Base-by-base conservation (phyloP, 2,888 invertebrate species). In the Stegana nigrithorax region DNA sequence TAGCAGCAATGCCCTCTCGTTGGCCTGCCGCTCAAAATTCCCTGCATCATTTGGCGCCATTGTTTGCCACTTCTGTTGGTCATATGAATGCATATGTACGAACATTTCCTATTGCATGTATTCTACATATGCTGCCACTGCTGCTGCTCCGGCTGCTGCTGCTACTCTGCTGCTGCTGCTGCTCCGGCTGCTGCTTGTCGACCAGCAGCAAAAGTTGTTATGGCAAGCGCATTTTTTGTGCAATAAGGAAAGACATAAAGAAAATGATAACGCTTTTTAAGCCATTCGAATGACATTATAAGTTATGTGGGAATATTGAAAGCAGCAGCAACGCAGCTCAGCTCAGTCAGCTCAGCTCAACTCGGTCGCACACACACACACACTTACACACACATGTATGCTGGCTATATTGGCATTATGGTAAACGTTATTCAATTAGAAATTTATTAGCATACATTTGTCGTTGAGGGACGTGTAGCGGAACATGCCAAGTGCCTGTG, bases 211-310 rank as follows among this genome's bases (percentile, higher is more conserved):
- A 39, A 4, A 6, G 4, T 47, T 47, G 5, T 17, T 47, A 3
- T 47, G 8, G 42, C 17, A 14, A 14, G 57, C 69, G 69, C n/a
- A n/a, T n/a, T n/a, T n/a, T n/a, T 66, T 72, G 68, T 64, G 72
- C 72, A 72, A 71, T 71, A 68, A 67, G 69, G 62, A 68, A 70
- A 73, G 66, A 69, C 73, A 73, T 72, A 70, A 72, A 73, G 67
- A 73, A 55, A 70, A 73, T 73, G 73, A 72, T 73, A 73, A 71
- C 70, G 67, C 68, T 68, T 68, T 23, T 71, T 71, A 73, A 68
- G 67, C 67, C 68, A 65, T 73, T 71, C 66, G 44, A 62, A 71
- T 73, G 71, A 68, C 73, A 73, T 73, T 70, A 73, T 73, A 73
- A 71, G 71, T 73, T 73, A 73, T 73, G 60, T 60, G 69, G 26